Evolutionary conservation across 1,140 invertebrate species (phyloP), one percentile per base, ranked within the genome.

Genomic region (Maconellicoccus hirsutus): DNA sequence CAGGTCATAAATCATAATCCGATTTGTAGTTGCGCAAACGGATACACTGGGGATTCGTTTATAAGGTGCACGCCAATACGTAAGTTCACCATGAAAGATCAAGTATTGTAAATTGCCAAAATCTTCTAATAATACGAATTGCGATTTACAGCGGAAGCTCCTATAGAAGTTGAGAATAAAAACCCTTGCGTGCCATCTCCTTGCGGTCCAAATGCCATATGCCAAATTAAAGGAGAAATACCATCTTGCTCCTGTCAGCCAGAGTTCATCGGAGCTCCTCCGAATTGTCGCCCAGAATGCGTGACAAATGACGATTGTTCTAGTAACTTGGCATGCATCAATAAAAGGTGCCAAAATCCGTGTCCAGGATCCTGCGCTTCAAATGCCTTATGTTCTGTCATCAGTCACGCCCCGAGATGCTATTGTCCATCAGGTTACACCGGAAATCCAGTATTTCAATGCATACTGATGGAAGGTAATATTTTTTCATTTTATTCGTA

Each of bases 1-100:
- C 79, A 83, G 70, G 86, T 88, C 19, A 79, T 87, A 29, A 89
- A 86, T 76, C 86, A 87, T 75, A 82, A 79, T 59, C 83, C 86
- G 19, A 80, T 84, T 25, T 87, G 89, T 77, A 84, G 84, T 76
- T 92, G 89, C 76, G 82, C 82, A 19, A 75, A 81, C 61, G 83
- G 84, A 72, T 87, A 83, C 78, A 83, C 84, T 71, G 89, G 90
- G 59, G 87, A 92, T 83, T 88, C 90, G 59, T 89, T 90, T 74
- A 77, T 84, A 25, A 80, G 84, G 73, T 91, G 90, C 77, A 78
- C 79, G 63, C 75, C 76, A 59, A 76, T 83, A 75, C 81, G 85
- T 87, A 83, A 82, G 78, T 80, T 42, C 12, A 59, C 76, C 74
- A 70, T 74, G 75, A 33, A 70, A 73, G n/a, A 84, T 23, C 23